Conservation (phyloP, 2,888 invertebrate species). For the Ennomos quercinarius region DNA sequence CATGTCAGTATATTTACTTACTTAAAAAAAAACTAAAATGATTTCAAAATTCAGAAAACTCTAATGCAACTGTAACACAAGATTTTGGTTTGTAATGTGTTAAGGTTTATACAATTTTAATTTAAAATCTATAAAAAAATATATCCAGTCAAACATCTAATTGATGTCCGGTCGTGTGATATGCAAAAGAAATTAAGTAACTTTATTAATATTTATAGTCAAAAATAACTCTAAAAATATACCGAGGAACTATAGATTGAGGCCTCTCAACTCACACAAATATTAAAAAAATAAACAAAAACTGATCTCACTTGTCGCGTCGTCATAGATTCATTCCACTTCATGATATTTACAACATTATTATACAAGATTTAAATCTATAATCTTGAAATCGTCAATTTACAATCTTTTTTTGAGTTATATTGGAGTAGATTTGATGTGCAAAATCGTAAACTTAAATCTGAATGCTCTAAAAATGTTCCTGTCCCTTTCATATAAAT, state of each 20-base stretch:
- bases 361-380: slow-evolving; percentile 54
- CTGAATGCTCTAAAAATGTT: no score
- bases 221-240: slow-evolving; percentile 41
- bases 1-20: no score
- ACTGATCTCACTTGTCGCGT: slow-evolving; percentile 46
- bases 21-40: no score
- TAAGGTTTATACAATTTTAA: no score
- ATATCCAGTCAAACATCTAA: background rate
- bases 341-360: slow-evolving; percentile 63
- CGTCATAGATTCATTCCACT: slow-evolving; percentile 53
- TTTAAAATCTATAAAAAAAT: background rate
- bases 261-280: slow-evolving; percentile 34
- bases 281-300: slow-evolving; percentile 24
- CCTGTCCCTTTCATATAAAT: no score
- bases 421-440: background rate
- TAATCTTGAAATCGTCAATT: slow-evolving; percentile 31
- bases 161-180: background rate
- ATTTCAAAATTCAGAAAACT: no score
- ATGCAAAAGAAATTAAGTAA: slow-evolving; percentile 5
- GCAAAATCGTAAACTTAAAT: no score
- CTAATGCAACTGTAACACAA: no score
- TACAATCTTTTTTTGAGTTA: slow-evolving; percentile 17
- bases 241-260: slow-evolving; percentile 39
- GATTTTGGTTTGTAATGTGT: no score
- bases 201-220: slow-evolving; percentile 8